phyloP scores from a whole-genome alignment of 2,797 vertebrate species.

The Picus viridis region DNA sequence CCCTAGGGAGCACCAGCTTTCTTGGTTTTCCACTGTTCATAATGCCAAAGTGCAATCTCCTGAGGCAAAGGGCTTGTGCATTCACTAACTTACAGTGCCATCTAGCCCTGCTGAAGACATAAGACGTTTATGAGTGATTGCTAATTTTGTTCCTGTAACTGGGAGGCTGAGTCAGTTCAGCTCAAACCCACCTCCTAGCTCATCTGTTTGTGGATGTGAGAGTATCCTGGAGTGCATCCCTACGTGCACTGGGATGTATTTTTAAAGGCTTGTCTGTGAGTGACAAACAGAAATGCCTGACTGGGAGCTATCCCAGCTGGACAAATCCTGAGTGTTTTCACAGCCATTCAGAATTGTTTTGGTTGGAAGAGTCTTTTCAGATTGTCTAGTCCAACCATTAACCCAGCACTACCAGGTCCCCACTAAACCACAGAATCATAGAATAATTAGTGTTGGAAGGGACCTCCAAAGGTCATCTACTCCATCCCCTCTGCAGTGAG shows the following conservation, averaged over 20 bases:
- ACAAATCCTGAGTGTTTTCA: not conserved
- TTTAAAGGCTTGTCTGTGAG: not conserved
- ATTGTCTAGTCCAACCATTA: too few species aligned
- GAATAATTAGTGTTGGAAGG: too few species aligned
- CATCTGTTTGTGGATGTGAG: constrained; percentile 43
- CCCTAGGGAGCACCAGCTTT: constrained; percentile 46
- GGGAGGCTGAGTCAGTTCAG: constrained; percentile 58
- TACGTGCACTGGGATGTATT: constrained; percentile 18
- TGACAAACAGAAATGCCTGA: not conserved
- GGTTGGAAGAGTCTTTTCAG: too few species aligned
- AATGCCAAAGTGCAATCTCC: constrained; percentile 15
- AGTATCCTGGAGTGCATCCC: constrained; percentile 12
- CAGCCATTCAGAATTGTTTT: not conserved
- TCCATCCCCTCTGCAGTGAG: too few species aligned
- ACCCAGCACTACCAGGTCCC: too few species aligned
- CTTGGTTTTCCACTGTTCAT: constrained; percentile 20
- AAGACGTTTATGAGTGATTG: constrained; percentile 37
- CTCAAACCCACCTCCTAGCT: constrained; percentile 39
- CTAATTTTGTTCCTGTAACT: constrained; percentile 62
- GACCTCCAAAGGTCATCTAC: too few species aligned
- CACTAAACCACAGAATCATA: too few species aligned
- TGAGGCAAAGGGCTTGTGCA: constrained; percentile 25
- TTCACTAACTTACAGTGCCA: constrained; percentile 73
- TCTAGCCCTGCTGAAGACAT: constrained; percentile 59
- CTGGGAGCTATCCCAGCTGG: constrained; percentile 15